Evolutionary conservation across 2,888 invertebrate species (phyloP).

Genomic region (Microdon myrmicae): DNA sequence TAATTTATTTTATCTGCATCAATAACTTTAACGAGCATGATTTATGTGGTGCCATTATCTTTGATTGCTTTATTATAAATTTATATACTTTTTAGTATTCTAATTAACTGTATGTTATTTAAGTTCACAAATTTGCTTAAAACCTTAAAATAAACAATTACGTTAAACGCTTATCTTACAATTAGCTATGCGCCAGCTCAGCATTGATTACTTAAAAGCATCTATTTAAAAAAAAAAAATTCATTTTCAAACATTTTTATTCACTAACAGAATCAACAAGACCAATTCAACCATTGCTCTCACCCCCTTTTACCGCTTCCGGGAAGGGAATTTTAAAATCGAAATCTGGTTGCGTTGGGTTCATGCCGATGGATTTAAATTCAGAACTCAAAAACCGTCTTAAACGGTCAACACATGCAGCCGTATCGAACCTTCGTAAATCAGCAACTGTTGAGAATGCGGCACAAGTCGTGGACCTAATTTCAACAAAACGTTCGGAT

Average conservation of each 20-base stretch:
- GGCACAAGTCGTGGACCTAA: slow-evolving; percentile 20
- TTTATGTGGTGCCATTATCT: no score
- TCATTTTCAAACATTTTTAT: background rate
- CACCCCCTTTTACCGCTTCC: slow-evolving; percentile 46
- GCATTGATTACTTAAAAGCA: no score
- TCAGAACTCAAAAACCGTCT: slow-evolving; percentile 65
- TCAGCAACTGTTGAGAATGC: slow-evolving; percentile 61
- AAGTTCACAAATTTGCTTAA: no score
- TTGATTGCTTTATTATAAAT: no score
- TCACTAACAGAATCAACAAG: slow-evolving; percentile 31
- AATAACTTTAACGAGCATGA: no score
- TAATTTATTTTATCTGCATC: no score
- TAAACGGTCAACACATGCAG: slow-evolving; percentile 64
- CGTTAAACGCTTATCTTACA: no score
- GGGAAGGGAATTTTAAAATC: slow-evolving; percentile 62
- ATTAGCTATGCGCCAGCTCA: no score
- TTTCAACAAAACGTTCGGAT: slow-evolving; percentile 28
- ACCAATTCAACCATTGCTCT: slow-evolving; percentile 39
- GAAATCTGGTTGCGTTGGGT: slow-evolving; percentile 60
- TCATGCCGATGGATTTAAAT: slow-evolving; percentile 65
- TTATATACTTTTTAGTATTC: no score
- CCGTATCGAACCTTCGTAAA: slow-evolving; percentile 64
- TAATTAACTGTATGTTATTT: no score
- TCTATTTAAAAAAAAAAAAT: no score
- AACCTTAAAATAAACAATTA: no score